Percentiles rank a stretch among this genome's conserved stretches.
These are phyloP conservation scores for Pinctada fucata DNA, from an alignment of 2,888 invertebrate species.

Conservation along the genomic window DNA sequence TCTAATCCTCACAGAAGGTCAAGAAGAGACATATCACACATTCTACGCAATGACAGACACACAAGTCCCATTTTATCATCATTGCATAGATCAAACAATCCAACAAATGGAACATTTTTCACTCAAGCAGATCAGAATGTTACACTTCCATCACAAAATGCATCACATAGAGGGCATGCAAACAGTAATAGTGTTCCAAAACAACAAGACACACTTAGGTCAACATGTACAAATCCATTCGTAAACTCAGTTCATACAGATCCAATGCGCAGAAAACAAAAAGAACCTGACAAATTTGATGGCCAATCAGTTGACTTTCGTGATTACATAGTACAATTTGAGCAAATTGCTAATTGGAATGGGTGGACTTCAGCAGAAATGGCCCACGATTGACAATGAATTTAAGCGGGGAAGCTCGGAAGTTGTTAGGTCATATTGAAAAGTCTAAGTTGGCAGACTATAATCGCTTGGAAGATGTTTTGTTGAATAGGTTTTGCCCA, in stretches of 20 bases:
- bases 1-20: background rate
- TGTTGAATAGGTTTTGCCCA: background rate
- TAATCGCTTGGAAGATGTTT: background rate
- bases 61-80: background rate
- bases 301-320: background rate
- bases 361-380: too few species aligned
- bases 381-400: background rate
- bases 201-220: too few species aligned
- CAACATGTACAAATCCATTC: too few species aligned
- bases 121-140: too few species aligned
- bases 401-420: background rate
- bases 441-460: background rate
- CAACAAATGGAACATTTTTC: background rate
- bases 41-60: background rate
- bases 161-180: too few species aligned
- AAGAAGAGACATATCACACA: background rate
- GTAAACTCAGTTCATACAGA: background rate
- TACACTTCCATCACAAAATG: too few species aligned
- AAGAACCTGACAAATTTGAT: constrained; percentile 1
- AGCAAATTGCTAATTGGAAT: background rate
- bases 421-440: background rate
- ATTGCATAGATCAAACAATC: background rate
- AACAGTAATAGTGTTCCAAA: too few species aligned
- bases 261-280: background rate
- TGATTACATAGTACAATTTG: background rate